A percentile compares a stretch with the other conserved stretches of the same genome.
These are phyloP conservation scores for Peromyscus aztecus DNA, from an alignment of 2,797 vertebrate genomes.

Conservation along the genomic window DNA sequence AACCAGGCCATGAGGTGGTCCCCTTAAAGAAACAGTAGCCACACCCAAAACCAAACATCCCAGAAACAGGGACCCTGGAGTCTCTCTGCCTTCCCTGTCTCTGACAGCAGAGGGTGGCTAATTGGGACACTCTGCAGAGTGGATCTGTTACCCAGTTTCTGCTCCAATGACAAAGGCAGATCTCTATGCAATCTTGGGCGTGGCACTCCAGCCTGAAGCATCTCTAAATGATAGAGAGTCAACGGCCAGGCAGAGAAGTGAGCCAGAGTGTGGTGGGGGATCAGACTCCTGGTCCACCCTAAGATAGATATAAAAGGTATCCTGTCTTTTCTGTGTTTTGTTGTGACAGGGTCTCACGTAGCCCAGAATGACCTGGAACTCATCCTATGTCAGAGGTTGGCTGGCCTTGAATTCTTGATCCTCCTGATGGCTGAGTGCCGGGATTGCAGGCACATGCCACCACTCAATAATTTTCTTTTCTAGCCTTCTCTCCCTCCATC, in stretches of 20 bases:
- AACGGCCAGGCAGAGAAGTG: not conserved
- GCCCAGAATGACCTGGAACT: not conserved
- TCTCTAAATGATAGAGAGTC: conserved; percentile 1
- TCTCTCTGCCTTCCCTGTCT: conserved; percentile 5
- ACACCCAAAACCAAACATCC: conserved; percentile 6
- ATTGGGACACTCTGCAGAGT: not conserved
- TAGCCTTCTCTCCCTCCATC: not conserved
- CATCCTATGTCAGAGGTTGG: not conserved
- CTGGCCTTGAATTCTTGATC: not conserved
- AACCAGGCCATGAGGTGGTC: conserved; percentile 57
- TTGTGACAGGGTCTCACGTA: not conserved
- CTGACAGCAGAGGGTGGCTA: not conserved
- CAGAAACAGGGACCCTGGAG: not conserved
- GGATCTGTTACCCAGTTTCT: conserved; percentile 54
- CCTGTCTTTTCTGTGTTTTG: not conserved
- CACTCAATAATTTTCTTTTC: not conserved
- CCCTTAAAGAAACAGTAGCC: not conserved
- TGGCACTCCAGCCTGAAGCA: conserved; percentile 37
- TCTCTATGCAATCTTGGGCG: conserved; percentile 47
- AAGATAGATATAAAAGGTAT: not conserved
- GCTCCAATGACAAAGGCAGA: conserved; percentile 47
- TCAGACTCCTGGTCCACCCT: not conserved
- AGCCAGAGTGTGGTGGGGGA: not conserved
- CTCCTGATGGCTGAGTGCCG: not conserved
- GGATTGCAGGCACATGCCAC: not conserved